Evolutionary conservation across 2,888 invertebrate genomes (phyloP), one percentile per base, ranked within the genome.

Genomic region (Rhagium mordax): DNA sequence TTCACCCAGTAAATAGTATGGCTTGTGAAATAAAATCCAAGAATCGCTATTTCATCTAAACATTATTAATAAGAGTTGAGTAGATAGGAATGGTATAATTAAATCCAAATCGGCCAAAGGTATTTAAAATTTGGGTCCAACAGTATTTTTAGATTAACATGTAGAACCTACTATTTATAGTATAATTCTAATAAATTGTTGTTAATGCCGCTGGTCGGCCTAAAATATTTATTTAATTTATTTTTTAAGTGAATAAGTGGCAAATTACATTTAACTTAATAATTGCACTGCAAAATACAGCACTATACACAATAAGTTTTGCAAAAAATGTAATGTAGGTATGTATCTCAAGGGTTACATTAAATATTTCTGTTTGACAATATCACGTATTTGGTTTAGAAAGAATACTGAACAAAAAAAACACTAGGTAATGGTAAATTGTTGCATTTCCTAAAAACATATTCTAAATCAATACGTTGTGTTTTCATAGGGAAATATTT

Each of bases 111-210:
- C 41, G 67, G 57, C 47, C 57, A 67, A 57, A 47, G 57, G 67
- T 24, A 41, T 27, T 15, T 60, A 61, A 70, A 61, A 47, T 65
- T 53, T 74, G 81, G 81, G 81, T 81, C 82, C 81, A 82, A 82
- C 81, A 81, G 82, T 82, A 80, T 82, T 81, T 76, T 70, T 77
- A 78, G 71, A 70, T 67, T 69, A 72, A 74, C 18, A 55, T 21
- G 10, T 29, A 57, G 29, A 10, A 74, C 49, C 21, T 59, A 21
- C 55, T 65, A 67, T 73, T 51, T 33, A 67, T 33, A 74, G 20
- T 2, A 65, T 41, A 59, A 27, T 71, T 69, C 27, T 62, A 49
- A 64, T 18, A 24, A 68, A 72, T 21, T 24, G 51, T 55, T 48
- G 20, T 67, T 41, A 61, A 8, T 21, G 61, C 80, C 76, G 80